A percentile compares a stretch with the other conserved stretches of the same genome.
phyloP scores from a whole-genome alignment of 2,797 vertebrate genomes.

The Sebastes melanostomus region DNA sequence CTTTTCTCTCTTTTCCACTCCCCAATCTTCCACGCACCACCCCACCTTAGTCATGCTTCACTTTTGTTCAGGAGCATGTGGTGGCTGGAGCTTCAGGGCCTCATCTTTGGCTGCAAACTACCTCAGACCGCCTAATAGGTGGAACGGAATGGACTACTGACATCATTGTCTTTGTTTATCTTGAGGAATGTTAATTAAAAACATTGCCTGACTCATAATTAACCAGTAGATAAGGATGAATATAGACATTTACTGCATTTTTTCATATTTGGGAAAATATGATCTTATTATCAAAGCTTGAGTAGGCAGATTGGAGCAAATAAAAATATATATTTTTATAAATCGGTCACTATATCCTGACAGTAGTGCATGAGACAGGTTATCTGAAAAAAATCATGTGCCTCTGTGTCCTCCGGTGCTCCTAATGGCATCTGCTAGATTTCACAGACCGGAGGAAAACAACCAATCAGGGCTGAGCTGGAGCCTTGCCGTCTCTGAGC shows the following conservation, averaged over 20 bases:
- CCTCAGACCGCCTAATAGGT: slow-evolving; percentile 16
- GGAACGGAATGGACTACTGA: slow-evolving; percentile 12
- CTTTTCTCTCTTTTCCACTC: slow-evolving; percentile 72
- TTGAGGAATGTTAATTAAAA: neutral
- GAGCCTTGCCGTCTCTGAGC: too few species aligned
- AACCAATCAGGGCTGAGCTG: too few species aligned
- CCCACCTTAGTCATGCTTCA: slow-evolving; percentile 78
- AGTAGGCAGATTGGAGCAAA: too few species aligned
- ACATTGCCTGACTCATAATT: neutral
- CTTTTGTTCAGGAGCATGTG: slow-evolving; percentile 69
- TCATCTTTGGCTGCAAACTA: slow-evolving; percentile 47
- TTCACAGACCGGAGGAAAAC: too few species aligned
- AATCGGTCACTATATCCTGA: too few species aligned
- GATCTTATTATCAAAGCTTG: neutral
- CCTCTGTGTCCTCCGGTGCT: too few species aligned
- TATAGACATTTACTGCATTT: neutral
- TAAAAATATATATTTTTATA: too few species aligned
- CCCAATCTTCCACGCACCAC: slow-evolving; percentile 73
- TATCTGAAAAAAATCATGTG: too few species aligned
- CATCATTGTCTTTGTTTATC: slow-evolving; percentile 22
- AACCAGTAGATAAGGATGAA: neutral
- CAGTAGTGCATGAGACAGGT: too few species aligned
- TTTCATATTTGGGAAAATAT: neutral
- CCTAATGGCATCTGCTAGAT: too few species aligned
- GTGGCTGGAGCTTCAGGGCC: slow-evolving; percentile 34